Evolutionary conservation across 1,140 invertebrate genomes (phyloP).

Genomic region (Drosophila teissieri): DNA sequence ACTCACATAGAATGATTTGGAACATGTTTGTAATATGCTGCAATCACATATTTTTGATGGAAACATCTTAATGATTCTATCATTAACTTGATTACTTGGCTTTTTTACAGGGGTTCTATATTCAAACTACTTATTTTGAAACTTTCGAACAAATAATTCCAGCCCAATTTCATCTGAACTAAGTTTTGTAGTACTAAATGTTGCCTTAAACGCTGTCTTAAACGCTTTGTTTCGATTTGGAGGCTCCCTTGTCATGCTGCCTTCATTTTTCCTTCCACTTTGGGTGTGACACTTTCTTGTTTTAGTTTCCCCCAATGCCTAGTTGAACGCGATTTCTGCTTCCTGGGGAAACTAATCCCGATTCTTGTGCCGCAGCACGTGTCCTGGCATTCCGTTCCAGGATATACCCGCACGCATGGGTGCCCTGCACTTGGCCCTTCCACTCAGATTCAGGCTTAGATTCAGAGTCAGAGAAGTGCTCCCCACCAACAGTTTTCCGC

Average conservation of each 20-base stretch:
- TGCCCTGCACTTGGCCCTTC: conserved; percentile 10
- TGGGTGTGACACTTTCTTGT: conserved; percentile 8
- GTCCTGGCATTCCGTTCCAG: conserved; percentile 36
- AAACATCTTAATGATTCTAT: neutral
- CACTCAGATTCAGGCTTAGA: neutral
- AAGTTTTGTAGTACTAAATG: neutral
- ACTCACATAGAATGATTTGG: no score
- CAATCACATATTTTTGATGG: no score
- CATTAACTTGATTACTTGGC: neutral
- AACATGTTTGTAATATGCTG: no score
- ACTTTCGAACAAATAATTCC: no score
- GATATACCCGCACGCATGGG: conserved; percentile 23
- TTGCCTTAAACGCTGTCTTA: neutral
- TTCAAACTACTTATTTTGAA: no score
- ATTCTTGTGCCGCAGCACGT: conserved; percentile 47
- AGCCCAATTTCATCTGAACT: no score
- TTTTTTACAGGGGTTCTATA: no score
- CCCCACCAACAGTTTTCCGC: conserved; percentile 2
- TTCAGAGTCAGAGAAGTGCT: neutral
- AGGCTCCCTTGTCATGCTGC: neutral
- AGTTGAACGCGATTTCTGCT: neutral
- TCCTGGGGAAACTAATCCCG: conserved; percentile 19
- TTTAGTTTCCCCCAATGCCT: conserved; percentile 12
- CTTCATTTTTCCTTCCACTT: neutral
- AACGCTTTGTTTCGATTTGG: neutral